A percentile compares a stretch with the other conserved stretches of the same genome.
These are phyloP conservation scores for Drosophila pruinosa DNA, from an alignment of 1,140 invertebrate genomes.

Conservation along the genomic window DNA sequence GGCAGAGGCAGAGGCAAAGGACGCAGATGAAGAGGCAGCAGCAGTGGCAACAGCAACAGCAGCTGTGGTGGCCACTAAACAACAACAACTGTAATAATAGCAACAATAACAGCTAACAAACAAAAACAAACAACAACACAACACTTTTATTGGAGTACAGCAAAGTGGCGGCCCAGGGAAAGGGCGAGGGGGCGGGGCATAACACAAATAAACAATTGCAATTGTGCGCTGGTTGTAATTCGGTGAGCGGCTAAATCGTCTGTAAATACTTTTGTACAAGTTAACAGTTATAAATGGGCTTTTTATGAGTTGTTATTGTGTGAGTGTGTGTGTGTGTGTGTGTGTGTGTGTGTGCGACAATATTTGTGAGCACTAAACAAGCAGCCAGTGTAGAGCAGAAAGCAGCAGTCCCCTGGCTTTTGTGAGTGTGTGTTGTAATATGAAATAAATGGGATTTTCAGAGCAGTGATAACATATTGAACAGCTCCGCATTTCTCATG, in stretches of 20 bases:
- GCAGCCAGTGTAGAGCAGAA: neutral
- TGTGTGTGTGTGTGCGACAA: slow-evolving; percentile 58
- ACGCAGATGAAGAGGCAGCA: too few species aligned
- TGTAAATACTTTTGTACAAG: slow-evolving; percentile 81
- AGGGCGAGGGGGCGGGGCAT: slow-evolving; percentile 1
- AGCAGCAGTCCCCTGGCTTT: neutral
- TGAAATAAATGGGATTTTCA: slow-evolving; percentile 58
- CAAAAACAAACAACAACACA: slow-evolving; percentile 58
- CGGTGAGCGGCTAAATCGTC: slow-evolving; percentile 75
- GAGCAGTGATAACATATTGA: slow-evolving; percentile 38
- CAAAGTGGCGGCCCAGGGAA: neutral
- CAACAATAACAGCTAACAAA: slow-evolving; percentile 69
- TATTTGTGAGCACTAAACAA: slow-evolving; percentile 54
- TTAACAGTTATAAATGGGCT: slow-evolving; percentile 80
- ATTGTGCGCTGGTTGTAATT: slow-evolving; percentile 71
- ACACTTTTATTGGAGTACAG: slow-evolving; percentile 66
- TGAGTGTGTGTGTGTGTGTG: slow-evolving; percentile 35
- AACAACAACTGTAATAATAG: slow-evolving; percentile 68
- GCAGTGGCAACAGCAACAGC: slow-evolving; percentile 42
- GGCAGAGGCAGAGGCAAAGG: slow-evolving; percentile 10
- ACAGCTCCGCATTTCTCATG: slow-evolving; percentile 75
- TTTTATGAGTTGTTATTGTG: slow-evolving; percentile 67
- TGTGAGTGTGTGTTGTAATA: slow-evolving; percentile 37
- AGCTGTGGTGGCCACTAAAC: slow-evolving; percentile 9
- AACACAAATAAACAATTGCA: slow-evolving; percentile 75